phyloP scores from a whole-genome alignment of 2,888 invertebrate genomes.

The Drosophila kambysellisi region DNA sequence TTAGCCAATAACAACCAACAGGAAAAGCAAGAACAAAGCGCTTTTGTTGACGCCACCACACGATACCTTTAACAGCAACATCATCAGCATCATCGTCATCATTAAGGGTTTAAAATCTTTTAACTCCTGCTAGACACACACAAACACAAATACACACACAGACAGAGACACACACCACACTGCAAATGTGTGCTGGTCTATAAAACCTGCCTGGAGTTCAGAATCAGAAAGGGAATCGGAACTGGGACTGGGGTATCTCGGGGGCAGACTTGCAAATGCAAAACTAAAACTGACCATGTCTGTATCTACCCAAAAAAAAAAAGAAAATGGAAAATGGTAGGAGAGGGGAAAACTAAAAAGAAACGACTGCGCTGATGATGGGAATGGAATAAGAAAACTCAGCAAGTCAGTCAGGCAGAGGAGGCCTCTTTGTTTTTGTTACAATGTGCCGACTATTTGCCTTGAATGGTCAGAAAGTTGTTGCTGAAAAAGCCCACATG shows the following conservation, averaged over 20 bases:
- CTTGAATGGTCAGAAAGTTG: constrained; percentile 76
- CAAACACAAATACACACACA: constrained; percentile 4
- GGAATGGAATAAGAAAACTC: constrained; percentile 56
- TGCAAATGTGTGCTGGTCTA: constrained; percentile 41
- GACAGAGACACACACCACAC: not conserved
- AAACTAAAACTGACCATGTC: constrained; percentile 52
- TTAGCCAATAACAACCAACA: constrained; percentile 58
- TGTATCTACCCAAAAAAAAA: constrained; percentile 29
- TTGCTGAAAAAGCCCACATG: constrained; percentile 56
- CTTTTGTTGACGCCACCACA: constrained; percentile 63
- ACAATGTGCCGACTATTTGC: constrained; percentile 70
- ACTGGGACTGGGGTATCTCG: constrained; percentile 12
- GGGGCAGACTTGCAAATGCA: constrained; percentile 57
- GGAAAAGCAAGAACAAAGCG: constrained; percentile 57
- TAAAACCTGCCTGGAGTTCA: constrained; percentile 42
- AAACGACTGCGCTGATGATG: constrained; percentile 42
- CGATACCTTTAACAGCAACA: constrained; percentile 61
- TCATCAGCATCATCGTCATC: constrained; percentile 55
- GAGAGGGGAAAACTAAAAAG: constrained; percentile 10
- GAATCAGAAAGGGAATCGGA: constrained; percentile 14
- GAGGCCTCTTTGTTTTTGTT: constrained; percentile 65
- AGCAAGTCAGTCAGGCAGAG: constrained; percentile 66
- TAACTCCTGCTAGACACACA: constrained; percentile 45
- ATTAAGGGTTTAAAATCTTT: constrained; percentile 66
- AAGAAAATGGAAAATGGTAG: not conserved